Percentiles rank a stretch among this genome's conserved stretches.
phyloP scores from a whole-genome alignment of 2,888 invertebrate species.

The Napeogenes sylphis region DNA sequence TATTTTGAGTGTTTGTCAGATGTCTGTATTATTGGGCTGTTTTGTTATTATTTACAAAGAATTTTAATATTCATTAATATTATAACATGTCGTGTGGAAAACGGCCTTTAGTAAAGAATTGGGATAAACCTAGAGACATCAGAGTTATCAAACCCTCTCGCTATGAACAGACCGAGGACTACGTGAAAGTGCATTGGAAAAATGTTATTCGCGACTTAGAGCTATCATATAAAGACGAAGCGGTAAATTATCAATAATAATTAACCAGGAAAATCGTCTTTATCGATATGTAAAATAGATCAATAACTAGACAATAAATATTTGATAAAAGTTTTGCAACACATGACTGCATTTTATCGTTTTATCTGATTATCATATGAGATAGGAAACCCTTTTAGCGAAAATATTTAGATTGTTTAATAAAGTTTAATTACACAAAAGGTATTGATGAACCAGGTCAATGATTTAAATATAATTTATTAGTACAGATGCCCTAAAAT shows the following conservation, averaged over 20 bases:
- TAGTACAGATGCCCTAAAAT: too few relatives aligned
- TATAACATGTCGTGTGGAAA: conserved; percentile 61
- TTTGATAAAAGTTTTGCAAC: background rate
- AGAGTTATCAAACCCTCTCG: conserved; percentile 54
- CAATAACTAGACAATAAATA: background rate
- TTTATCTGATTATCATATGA: background rate
- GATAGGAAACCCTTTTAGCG: background rate
- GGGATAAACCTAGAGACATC: conserved; percentile 56
- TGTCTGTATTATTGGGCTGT: too few relatives aligned
- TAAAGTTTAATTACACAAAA: background rate
- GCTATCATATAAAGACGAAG: conserved; percentile 64
- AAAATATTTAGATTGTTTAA: too few relatives aligned
- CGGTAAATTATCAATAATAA: conserved; percentile 39
- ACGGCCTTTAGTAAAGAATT: conserved; percentile 51
- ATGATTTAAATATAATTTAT: too few relatives aligned
- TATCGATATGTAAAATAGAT: too few relatives aligned
- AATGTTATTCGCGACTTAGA: conserved; percentile 60
- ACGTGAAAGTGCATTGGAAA: conserved; percentile 66
- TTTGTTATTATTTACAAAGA: too few relatives aligned
- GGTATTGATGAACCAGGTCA: too few relatives aligned
- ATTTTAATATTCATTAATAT: background rate
- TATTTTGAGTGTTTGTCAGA: too few relatives aligned
- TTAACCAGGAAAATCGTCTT: too few relatives aligned
- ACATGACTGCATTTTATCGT: background rate
- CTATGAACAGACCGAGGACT: conserved; percentile 63